Evolutionary conservation across 1,140 invertebrate species (phyloP).

Genomic region (Cryptotermes secundus): DNA sequence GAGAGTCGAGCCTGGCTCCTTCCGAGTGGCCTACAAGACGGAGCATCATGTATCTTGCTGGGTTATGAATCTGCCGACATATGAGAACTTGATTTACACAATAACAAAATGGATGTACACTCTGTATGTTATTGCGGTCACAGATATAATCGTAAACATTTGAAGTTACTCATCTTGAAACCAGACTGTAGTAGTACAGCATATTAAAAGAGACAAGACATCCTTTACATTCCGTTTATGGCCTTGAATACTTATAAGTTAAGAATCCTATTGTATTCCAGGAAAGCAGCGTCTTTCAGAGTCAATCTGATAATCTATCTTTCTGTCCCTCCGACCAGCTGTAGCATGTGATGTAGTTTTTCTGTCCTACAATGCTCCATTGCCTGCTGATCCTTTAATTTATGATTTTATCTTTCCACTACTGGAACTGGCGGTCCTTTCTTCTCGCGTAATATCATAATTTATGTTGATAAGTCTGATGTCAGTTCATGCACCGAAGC

Average conservation of each 20-base stretch:
- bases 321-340: background rate
- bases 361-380: background rate
- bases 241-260: background rate
- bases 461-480: background rate
- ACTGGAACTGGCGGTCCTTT: background rate
- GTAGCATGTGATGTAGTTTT: background rate
- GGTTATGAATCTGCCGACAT: too few relatives aligned
- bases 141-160: too few relatives aligned
- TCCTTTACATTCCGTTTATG: background rate
- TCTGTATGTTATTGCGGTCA: too few relatives aligned
- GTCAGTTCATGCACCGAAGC: too few relatives aligned
- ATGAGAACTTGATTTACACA: too few relatives aligned
- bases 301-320: background rate
- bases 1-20: too few relatives aligned
- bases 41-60: too few relatives aligned
- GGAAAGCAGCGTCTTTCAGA: background rate
- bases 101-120: too few relatives aligned
- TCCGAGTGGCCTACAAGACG: too few relatives aligned
- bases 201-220: background rate
- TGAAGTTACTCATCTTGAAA: too few relatives aligned
- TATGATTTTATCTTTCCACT: slow-evolving; percentile 6
- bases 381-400: background rate
- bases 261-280: background rate
- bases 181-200: background rate
- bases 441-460: background rate